A percentile compares a stretch with the other conserved stretches of the same genome.
These are phyloP conservation scores for Gracilinanus agilis DNA, from an alignment of 2,113 vertebrate genomes.

Conservation along the genomic window DNA sequence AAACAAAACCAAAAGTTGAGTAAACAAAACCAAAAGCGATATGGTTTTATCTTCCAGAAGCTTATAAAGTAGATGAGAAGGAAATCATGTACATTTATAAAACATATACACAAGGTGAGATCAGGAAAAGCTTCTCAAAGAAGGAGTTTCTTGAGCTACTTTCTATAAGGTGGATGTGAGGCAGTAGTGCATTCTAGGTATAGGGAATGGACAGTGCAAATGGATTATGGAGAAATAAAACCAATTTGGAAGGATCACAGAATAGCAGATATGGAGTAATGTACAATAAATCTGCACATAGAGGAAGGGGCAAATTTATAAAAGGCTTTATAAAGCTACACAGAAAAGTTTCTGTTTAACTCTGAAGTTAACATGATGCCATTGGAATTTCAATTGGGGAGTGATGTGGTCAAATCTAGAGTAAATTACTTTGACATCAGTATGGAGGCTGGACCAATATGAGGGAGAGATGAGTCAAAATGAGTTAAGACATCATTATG, in stretches of 20 bases:
- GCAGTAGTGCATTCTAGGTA: not conserved
- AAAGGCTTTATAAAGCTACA: not conserved
- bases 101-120: not conserved
- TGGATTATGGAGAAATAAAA: not conserved
- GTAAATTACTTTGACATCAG: not conserved
- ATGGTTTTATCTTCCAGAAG: not conserved
- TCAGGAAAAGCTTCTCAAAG: not conserved
- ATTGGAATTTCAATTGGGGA: not conserved
- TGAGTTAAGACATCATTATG: not conserved
- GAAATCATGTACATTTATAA: not conserved
- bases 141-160: not conserved
- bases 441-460: not conserved
- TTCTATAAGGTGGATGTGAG: not conserved
- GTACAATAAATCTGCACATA: not conserved
- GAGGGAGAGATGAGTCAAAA: not conserved
- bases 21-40: not conserved
- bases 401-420: not conserved
- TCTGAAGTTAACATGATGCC: not conserved
- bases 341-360: not conserved
- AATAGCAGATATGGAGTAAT: not conserved
- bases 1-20: too few species aligned
- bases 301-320: not conserved
- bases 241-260: not conserved
- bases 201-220: not conserved
- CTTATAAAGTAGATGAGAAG: not conserved